A percentile compares a stretch with the other conserved stretches of the same genome.
Conservation (phyloP, 1,140 invertebrate genomes). For the Drosophila quadrilineata region DNA sequence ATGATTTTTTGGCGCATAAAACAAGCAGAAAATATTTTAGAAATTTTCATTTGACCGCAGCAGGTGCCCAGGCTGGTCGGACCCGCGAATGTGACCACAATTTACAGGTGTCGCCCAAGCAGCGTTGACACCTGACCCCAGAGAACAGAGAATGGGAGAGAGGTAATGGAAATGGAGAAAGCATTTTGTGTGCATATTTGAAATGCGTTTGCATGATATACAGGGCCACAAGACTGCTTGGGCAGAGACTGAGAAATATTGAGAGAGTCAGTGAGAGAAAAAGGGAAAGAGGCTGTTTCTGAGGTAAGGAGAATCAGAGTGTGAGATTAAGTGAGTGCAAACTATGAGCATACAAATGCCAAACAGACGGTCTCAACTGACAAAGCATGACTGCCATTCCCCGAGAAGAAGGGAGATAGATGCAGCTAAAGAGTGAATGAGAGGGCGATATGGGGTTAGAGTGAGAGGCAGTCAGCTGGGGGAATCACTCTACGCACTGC, state of each 20-base stretch:
- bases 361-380: too few relatives aligned
- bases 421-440: too few relatives aligned
- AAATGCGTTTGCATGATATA: slow-evolving; percentile 39
- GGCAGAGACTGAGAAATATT: neutral
- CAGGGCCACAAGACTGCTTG: neutral
- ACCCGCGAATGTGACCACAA: slow-evolving; percentile 59
- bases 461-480: neutral
- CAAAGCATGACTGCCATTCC: too few relatives aligned
- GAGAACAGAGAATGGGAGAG: slow-evolving; percentile 2
- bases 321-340: too few relatives aligned
- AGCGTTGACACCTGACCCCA: slow-evolving; percentile 65
- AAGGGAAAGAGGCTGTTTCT: neutral
- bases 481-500: neutral
- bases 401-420: neutral
- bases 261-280: slow-evolving; percentile 41
- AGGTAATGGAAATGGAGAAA: neutral
- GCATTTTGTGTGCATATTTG: slow-evolving; percentile 49
- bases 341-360: too few relatives aligned
- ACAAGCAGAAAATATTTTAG: slow-evolving; percentile 73
- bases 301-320: too few relatives aligned
- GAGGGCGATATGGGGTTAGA: neutral
- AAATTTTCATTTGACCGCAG: slow-evolving; percentile 80
- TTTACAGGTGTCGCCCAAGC: slow-evolving; percentile 76
- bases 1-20: slow-evolving; percentile 55
- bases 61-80: slow-evolving; percentile 13